Conservation (phyloP, 2,888 invertebrate genomes). For the Digitonthophagus gazella region DNA sequence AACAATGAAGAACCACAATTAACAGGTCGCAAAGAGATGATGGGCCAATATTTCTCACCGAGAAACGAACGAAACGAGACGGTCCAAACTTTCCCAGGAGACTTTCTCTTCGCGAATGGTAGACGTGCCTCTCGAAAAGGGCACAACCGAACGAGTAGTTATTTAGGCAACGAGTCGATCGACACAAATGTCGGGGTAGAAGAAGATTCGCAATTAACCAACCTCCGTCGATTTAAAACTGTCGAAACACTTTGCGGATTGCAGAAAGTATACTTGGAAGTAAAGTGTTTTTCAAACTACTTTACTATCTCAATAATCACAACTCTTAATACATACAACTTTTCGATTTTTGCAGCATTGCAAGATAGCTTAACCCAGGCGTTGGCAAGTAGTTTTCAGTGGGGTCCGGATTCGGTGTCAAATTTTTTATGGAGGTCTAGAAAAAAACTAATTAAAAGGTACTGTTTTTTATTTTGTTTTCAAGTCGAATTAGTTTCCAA, state of each 20-base stretch:
- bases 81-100: not conserved
- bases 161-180: not conserved
- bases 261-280: not conserved
- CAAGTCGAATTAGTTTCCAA: no score
- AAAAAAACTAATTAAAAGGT: no score
- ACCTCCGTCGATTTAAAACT: not conserved
- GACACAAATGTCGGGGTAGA: not conserved
- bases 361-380: no score
- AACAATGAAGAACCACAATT: not conserved
- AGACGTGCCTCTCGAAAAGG: not conserved
- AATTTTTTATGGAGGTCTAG: no score
- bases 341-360: no score
- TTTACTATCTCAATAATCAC: no score
- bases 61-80: not conserved
- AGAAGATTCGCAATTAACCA: not conserved
- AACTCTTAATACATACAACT: no score
- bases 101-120: not conserved
- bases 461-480: no score
- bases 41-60: not conserved
- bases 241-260: not conserved
- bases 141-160: not conserved
- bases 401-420: no score
- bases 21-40: not conserved
- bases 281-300: no score
- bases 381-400: no score